phyloP scores from a whole-genome alignment of 2,797 vertebrate genomes.

The Poecilia picta region DNA sequence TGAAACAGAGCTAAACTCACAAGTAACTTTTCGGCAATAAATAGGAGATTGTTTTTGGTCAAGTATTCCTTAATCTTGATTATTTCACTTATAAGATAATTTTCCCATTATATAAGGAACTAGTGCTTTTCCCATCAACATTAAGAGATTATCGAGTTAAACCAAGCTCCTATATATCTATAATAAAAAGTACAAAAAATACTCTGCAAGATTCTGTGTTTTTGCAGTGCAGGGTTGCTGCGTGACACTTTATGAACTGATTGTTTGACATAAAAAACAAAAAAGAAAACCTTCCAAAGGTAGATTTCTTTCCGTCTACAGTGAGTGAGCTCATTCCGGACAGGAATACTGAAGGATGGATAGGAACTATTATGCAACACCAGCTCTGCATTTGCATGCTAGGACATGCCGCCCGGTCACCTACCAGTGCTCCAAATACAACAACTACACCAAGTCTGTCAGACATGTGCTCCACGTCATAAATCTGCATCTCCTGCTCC shows the following conservation, averaged over 20 bases:
- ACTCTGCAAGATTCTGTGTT: too few relatives aligned
- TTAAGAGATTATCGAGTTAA: too few relatives aligned
- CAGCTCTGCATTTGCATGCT: slow-evolving; percentile 63
- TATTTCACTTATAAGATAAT: too few relatives aligned
- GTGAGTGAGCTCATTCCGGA: slow-evolving; percentile 72
- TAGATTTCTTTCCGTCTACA: slow-evolving; percentile 21
- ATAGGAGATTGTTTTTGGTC: too few relatives aligned
- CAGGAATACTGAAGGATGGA: slow-evolving; percentile 71
- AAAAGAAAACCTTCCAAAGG: background rate
- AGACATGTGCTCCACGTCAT: slow-evolving; percentile 41
- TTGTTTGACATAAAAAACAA: slow-evolving; percentile 17
- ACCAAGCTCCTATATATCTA: too few relatives aligned
- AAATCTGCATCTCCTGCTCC: slow-evolving; percentile 66
- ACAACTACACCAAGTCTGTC: slow-evolving; percentile 28
- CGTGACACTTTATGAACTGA: slow-evolving; percentile 24
- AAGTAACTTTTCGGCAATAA: too few relatives aligned
- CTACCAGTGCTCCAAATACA: slow-evolving; percentile 34
- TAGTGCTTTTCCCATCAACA: too few relatives aligned
- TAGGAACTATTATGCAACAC: slow-evolving; percentile 74
- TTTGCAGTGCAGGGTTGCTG: slow-evolving; percentile 18
- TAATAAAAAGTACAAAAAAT: too few relatives aligned
- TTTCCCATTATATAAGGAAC: too few relatives aligned
- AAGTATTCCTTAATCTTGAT: too few relatives aligned
- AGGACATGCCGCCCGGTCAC: slow-evolving; percentile 68
- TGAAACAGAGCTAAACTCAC: too few relatives aligned